phyloP scores from a whole-genome alignment of 2,113 vertebrate genomes.

The Oryctolagus cuniculus region mOryCun1.1 NC_091432.1:107607001-107607500 shows the following conservation, averaged over 20 bases:
- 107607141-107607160: slow-evolving; percentile 20
- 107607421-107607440: neutral
- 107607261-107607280: neutral
- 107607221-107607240: neutral
- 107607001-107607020: no score
- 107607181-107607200: neutral
- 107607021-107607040: no score
- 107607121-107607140: neutral
- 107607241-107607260: slow-evolving; percentile 19
- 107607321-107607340: neutral
- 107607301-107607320: neutral
- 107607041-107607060: no score
- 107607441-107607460: neutral
- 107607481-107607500: neutral
- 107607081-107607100: neutral
- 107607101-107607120: neutral
- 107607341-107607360: neutral
- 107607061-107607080: neutral
- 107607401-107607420: neutral
- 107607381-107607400: neutral
- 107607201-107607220: neutral
- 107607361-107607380: neutral
- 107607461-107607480: neutral
- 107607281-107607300: neutral
- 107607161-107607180: no score